These are phyloP conservation scores for Saccopteryx leptura DNA, from an alignment of 2,113 vertebrate genomes.

Conservation along the genomic window DNA sequence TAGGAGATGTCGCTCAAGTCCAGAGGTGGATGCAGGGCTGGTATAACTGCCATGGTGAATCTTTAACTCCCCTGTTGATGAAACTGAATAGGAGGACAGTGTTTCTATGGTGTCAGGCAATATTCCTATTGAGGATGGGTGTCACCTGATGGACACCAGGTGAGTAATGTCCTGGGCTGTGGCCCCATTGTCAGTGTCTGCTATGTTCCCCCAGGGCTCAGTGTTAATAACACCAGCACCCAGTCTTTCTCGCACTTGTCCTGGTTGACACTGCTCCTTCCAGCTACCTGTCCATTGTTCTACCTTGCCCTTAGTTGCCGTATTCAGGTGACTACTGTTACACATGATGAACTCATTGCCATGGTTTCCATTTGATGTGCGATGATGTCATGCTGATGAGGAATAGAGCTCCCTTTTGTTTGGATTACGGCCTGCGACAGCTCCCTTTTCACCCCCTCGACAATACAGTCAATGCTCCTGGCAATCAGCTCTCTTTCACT, in stretches of 20 bases:
- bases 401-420: background rate
- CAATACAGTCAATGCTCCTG: background rate
- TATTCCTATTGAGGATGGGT: slow-evolving; percentile 1
- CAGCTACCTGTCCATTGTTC: slow-evolving; percentile 33
- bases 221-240: slow-evolving; percentile 41
- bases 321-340: background rate
- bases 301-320: background rate
- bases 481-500: background rate
- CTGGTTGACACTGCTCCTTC: background rate
- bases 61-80: background rate
- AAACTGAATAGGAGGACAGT: background rate
- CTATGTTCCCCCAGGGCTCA: background rate
- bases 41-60: fast-evolving
- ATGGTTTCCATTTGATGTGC: slow-evolving; percentile 48
- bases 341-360: background rate
- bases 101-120: background rate
- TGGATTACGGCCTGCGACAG: background rate
- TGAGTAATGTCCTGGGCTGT: background rate
- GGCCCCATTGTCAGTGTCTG: background rate
- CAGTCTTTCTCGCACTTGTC: background rate
- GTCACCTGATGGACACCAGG: slow-evolving; percentile 57
- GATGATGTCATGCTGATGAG: background rate
- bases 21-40: background rate
- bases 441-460: background rate
- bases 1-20: background rate